Evolutionary conservation across 2,888 invertebrate species (phyloP).

Genomic region (Lasioglossum leucozonium): DNA sequence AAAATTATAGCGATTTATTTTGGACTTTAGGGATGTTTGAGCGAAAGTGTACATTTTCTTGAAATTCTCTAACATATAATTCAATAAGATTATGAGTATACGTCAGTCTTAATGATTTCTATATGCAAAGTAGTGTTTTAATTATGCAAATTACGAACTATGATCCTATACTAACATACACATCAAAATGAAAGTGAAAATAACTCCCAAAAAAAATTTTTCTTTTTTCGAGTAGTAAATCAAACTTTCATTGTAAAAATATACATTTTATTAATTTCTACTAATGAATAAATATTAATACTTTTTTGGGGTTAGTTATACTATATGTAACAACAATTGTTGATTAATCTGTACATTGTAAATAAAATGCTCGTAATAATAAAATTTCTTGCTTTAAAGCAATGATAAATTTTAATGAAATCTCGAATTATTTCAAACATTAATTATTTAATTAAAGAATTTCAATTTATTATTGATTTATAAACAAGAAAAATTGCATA

Average conservation of each 20-base stretch:
- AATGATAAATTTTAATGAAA: not conserved
- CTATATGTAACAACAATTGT: not conserved
- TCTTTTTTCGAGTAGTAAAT: not conserved
- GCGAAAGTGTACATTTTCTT: slow-evolving; percentile 3
- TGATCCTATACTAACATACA: not conserved
- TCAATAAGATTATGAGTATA: not conserved
- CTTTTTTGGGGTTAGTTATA: not conserved
- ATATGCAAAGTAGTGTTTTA: not conserved
- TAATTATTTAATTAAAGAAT: not conserved
- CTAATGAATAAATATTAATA: not conserved
- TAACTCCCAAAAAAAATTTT: not conserved
- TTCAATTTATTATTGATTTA: not conserved
- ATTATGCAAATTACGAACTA: slow-evolving; percentile 1
- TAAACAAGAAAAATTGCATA: not conserved
- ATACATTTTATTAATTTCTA: not conserved
- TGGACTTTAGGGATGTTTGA: not conserved
- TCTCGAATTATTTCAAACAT: not conserved
- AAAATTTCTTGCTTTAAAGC: not conserved
- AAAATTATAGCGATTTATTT: not conserved
- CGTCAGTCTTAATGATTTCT: not conserved
- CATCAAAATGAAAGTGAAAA: not conserved
- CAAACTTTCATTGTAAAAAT: not conserved
- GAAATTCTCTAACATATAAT: slow-evolving; percentile 9
- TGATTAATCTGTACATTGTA: not conserved
- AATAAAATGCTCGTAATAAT: not conserved